These are phyloP conservation scores for Caradrina kadenii DNA, from an alignment of 2,888 invertebrate species.

Conservation along the genomic window DNA sequence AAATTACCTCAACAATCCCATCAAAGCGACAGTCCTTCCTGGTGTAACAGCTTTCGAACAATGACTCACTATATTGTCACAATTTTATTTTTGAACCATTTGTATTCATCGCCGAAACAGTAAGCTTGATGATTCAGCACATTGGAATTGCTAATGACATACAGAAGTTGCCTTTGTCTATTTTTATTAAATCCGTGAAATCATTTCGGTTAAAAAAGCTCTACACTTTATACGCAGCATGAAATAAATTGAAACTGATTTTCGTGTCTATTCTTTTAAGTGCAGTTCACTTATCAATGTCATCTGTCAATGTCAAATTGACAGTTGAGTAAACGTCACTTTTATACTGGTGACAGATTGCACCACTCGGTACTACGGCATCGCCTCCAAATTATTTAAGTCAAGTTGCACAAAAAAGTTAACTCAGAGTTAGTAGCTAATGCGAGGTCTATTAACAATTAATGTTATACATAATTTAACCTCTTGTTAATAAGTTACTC, in stretches of 20 bases:
- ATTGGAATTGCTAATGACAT: conserved; percentile 70
- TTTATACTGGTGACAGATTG: conserved; percentile 13
- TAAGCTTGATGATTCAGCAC: conserved; percentile 78
- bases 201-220: conserved; percentile 49
- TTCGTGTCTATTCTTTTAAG: background rate
- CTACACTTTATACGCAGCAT: background rate
- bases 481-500: no score
- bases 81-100: conserved; percentile 79
- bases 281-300: background rate
- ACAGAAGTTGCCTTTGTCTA: conserved; percentile 41
- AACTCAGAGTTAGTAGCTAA: background rate
- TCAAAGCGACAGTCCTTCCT: conserved; percentile 7
- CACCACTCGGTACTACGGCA: no score
- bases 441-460: background rate
- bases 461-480: no score
- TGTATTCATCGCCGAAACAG: conserved; percentile 79
- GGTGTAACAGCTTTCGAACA: conserved; percentile 47
- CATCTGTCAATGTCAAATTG: conserved; percentile 29
- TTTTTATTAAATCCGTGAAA: conserved; percentile 57
- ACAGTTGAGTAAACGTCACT: conserved; percentile 2
- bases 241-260: conserved; percentile 11
- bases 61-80: conserved; percentile 75
- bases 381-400: background rate
- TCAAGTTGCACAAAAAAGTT: background rate
- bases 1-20: background rate